Conservation (phyloP, 2,113 vertebrate genomes). For the Junco hyemalis region DNA sequence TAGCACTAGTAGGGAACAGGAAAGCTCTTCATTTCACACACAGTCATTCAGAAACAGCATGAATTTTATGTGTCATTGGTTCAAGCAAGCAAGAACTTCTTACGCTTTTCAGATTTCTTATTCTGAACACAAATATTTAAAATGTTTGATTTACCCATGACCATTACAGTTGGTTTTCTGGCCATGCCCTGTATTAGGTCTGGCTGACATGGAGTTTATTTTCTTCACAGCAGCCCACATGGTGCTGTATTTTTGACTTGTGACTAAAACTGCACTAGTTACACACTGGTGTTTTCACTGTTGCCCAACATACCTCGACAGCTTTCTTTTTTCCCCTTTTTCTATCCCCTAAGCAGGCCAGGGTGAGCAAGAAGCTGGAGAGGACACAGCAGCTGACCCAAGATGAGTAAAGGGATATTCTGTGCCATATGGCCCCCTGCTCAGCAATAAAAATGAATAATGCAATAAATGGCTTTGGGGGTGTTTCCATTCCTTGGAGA, state of each 20-base stretch:
- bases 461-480: background rate
- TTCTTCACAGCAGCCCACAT: background rate
- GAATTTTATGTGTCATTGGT: background rate
- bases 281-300: background rate
- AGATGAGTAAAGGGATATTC: background rate
- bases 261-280: background rate
- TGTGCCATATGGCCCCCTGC: background rate
- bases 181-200: background rate
- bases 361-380: background rate
- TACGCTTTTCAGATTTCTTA: background rate
- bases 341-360: background rate
- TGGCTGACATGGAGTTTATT: background rate
- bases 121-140: background rate
- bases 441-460: background rate
- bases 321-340: background rate
- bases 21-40: background rate
- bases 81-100: background rate
- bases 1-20: background rate
- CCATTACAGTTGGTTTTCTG: background rate
- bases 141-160: background rate
- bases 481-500: background rate
- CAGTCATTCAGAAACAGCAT: background rate
- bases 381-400: background rate
- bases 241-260: background rate
- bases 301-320: background rate